Percentiles rank a stretch among this genome's conserved stretches.
Conservation (phyloP, 2,888 invertebrate genomes). For the Sceliomorpha sp. region DNA sequence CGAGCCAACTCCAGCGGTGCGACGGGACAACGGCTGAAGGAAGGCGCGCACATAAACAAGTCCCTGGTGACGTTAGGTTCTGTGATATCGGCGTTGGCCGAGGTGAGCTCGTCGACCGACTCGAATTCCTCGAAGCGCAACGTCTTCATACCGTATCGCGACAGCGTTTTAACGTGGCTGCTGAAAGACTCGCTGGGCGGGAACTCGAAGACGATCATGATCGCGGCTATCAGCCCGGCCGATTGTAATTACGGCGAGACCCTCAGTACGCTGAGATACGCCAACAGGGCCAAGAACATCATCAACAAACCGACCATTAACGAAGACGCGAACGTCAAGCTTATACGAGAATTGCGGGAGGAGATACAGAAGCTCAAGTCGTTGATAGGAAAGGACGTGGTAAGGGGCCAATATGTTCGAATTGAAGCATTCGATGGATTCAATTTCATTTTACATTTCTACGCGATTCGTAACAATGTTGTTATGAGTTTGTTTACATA, state of each 20-base stretch:
- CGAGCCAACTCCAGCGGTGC: conserved; percentile 94
- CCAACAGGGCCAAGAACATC: conserved; percentile 94
- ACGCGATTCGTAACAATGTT: too few species aligned
- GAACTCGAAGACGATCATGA: conserved; percentile 95
- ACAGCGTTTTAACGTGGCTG: conserved; percentile 93
- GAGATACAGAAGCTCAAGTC: conserved; percentile 91
- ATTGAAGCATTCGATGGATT: too few species aligned
- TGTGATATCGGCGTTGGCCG: conserved; percentile 92
- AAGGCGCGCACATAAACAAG: conserved; percentile 95
- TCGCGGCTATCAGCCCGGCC: conserved; percentile 90
- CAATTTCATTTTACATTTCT: too few species aligned
- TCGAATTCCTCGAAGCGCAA: conserved; percentile 77
- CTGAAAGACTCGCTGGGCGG: conserved; percentile 94
- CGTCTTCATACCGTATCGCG: conserved; percentile 92
- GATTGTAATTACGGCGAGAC: conserved; percentile 95
- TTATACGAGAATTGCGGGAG: conserved; percentile 90
- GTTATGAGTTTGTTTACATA: too few species aligned
- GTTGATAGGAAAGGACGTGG: conserved; percentile 86
- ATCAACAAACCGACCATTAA: conserved; percentile 95
- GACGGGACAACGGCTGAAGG: conserved; percentile 93
- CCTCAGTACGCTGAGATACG: conserved; percentile 91
- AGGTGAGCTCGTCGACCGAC: conserved; percentile 81
- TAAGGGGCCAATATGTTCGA: too few species aligned
- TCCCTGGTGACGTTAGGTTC: conserved; percentile 93
- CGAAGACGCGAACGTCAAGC: conserved; percentile 93